Conservation (phyloP, 2,797 vertebrate genomes). For the Danio jaintianensis region DNA sequence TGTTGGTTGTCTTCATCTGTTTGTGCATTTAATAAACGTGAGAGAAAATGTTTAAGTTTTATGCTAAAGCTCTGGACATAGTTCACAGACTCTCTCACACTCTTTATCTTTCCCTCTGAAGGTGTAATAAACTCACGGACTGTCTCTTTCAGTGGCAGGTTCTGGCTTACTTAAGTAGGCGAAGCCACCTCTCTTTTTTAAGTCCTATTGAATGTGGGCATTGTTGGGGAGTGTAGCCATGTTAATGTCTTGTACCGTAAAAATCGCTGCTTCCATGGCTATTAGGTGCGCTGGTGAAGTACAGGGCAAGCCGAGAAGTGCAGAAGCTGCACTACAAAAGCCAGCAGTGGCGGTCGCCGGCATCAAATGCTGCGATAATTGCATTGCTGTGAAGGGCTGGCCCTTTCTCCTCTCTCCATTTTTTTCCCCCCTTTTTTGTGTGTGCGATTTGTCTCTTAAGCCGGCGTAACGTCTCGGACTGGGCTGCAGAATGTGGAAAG, state of each 20-base stretch:
- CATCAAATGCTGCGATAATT: slow-evolving; percentile 99
- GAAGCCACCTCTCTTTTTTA: slow-evolving; percentile 77
- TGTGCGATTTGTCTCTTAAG: slow-evolving; percentile 99
- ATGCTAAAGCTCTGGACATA: slow-evolving; percentile 16
- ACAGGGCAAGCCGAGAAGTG: slow-evolving; percentile 84
- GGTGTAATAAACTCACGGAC: slow-evolving; percentile 81
- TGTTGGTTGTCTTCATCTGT: slow-evolving; percentile 18
- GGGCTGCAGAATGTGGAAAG: slow-evolving; percentile 99
- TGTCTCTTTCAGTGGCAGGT: slow-evolving; percentile 79
- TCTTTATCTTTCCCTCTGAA: slow-evolving; percentile 25
- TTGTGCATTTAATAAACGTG: slow-evolving; percentile 39
- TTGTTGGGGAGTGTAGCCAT: slow-evolving; percentile 83
- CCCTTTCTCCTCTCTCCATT: slow-evolving; percentile 77
- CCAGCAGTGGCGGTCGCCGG: slow-evolving; percentile 85
- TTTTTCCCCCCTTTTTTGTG: slow-evolving; percentile 79
- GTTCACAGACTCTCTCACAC: slow-evolving; percentile 1
- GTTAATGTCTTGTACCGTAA: slow-evolving; percentile 99
- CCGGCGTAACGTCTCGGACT: slow-evolving; percentile 99
- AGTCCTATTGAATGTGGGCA: slow-evolving; percentile 79
- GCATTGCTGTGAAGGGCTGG: slow-evolving; percentile 98
- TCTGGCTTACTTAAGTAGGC: slow-evolving; percentile 80
- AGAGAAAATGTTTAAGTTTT: slow-evolving; percentile 27
- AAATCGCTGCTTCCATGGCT: slow-evolving; percentile 99
- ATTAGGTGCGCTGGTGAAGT: slow-evolving; percentile 98
- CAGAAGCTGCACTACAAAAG: slow-evolving; percentile 91